Conservation (phyloP, 2,797 vertebrate species). For the Galago senegalensis region DNA sequence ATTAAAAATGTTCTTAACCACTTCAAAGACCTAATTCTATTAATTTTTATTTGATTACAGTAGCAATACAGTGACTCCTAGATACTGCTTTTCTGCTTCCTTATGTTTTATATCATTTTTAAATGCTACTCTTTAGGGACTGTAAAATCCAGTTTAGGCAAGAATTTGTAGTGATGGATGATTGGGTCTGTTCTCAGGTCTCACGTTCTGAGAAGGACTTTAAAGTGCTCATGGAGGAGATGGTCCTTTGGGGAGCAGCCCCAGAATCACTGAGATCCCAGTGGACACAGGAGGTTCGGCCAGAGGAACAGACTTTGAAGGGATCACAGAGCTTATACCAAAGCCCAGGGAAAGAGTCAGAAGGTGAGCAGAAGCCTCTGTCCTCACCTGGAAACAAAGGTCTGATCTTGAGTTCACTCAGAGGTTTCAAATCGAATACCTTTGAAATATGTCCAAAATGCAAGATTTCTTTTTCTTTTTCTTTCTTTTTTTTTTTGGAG, state of each 20-base stretch:
- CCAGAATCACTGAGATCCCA: background rate
- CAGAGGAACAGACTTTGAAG: background rate
- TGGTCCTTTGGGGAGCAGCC: background rate
- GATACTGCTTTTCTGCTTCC: background rate
- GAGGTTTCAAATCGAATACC: background rate
- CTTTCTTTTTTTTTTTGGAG: no score
- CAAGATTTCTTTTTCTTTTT: background rate
- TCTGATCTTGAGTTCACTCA: background rate
- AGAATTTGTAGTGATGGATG: background rate
- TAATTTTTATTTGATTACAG: background rate
- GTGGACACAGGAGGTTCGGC: background rate
- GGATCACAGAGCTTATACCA: background rate
- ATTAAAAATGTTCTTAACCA: background rate
- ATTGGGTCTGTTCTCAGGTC: slow-evolving; percentile 46
- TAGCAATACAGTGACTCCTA: background rate
- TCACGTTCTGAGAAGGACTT: background rate
- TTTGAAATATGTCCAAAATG: background rate
- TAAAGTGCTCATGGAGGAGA: background rate
- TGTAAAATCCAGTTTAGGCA: background rate
- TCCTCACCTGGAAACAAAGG: background rate
- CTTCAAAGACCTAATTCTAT: background rate
- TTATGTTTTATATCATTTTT: background rate
- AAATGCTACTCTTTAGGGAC: background rate
- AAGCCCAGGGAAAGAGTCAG: background rate
- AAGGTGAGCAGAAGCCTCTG: background rate